Base-by-base conservation (phyloP, 2,113 vertebrate species). In the Cariama cristata region DNA sequence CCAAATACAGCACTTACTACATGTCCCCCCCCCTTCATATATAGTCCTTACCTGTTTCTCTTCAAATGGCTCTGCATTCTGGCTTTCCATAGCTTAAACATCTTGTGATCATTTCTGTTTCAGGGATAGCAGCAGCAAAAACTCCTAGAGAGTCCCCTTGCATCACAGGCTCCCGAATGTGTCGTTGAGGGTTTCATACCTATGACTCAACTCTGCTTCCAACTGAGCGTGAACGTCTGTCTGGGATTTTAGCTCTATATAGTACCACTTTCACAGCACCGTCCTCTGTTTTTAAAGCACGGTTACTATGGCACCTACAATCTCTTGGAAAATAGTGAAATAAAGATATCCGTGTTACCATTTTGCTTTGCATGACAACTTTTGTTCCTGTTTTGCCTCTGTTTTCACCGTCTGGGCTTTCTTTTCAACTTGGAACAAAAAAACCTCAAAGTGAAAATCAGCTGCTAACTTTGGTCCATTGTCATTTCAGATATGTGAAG, bases 121-220 rank as follows among this genome's bases (percentile, higher is more conserved):
- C 79, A 33, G 28, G 26, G 32, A 67, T 14, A 90, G 59, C 27
- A 80, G 17, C 26, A 90, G 23, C 15, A 44, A 58, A 52, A 86
- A 17, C 21, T 95, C 52, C 9, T 13, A 6, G 24, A 27, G 64
- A 82, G 63, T 44, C 28, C 33, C 52, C 33, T 68, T 72, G 35
- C n/a, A 55, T 84, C 83, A 12, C 49, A 91, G 47, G 44, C 49
- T 92, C 44, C 45, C 0, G 0, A 45, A 71, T 14, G 30, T 32
- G 14, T 19, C 64, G 64, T 44, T 68, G 77, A 82, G 59, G 33
- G n/a, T 88, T 94, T 87, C 58, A 22, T 60, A 22, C 27, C 56
- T 56, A 3, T 93, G 86, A 90, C 62, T 92, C 90, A 95, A 35
- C 55, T 83, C 59, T 19, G 38, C 44, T 88, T 94, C 42, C 21